Percentiles rank a stretch among this genome's conserved stretches.
Conservation (phyloP, 1,140 invertebrate species). For the Platyscapa corneri region DNA sequence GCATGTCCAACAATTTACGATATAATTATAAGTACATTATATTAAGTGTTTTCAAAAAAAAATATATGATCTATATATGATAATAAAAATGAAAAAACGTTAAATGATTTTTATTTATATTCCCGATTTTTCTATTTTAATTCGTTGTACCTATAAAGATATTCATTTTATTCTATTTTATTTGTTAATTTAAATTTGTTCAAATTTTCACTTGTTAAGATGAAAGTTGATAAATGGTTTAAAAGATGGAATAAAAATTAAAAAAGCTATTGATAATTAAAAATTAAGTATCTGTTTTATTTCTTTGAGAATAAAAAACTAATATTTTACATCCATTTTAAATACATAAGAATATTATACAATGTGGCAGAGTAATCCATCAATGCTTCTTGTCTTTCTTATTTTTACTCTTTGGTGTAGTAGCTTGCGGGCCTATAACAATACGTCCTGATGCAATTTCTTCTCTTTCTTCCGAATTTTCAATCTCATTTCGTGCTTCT, state of each 20-base stretch:
- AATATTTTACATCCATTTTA: conserved; percentile 48
- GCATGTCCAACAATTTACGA: conserved; percentile 68
- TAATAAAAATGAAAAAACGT: conserved; percentile 64
- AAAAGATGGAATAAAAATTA: not conserved
- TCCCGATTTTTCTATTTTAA: not conserved
- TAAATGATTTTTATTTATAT: conserved; percentile 31
- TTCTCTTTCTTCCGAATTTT: conserved; percentile 78
- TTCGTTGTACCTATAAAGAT: too few species aligned
- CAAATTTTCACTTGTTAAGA: too few species aligned
- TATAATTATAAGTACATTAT: conserved; percentile 70
- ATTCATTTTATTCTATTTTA: too few species aligned
- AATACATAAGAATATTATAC: conserved; percentile 39
- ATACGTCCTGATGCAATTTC: conserved; percentile 84
- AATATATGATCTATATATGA: conserved; percentile 71
- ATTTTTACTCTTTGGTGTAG: conserved; percentile 53
- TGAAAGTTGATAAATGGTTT: not conserved
- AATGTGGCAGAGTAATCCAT: not conserved
- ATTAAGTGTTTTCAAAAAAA: conserved; percentile 70
- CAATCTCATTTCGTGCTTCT: conserved; percentile 86
- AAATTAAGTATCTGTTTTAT: conserved; percentile 39
- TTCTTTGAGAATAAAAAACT: conserved; percentile 39
- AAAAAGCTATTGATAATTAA: not conserved
- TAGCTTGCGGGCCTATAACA: conserved; percentile 72
- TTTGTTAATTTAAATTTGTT: too few species aligned
- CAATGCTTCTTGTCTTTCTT: conserved; percentile 51